Evolutionary conservation across 2,888 invertebrate genomes (phyloP), one percentile per base, ranked within the genome.

Genomic region (Drosophila austrosaltans): DNA sequence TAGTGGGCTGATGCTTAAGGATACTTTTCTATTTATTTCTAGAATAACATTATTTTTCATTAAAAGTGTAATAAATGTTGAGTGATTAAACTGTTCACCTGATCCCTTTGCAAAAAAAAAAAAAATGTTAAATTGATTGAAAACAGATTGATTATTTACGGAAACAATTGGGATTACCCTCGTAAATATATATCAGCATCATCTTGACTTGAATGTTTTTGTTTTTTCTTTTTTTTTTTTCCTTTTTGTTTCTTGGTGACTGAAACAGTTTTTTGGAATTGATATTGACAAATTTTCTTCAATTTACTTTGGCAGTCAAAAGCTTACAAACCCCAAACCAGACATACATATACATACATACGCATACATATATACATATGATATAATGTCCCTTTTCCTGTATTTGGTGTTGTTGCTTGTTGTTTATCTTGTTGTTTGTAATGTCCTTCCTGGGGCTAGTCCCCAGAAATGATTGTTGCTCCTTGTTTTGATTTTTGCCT

Each of bases 401-500:
- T 7, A n/a, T 7, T 20, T 36, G 10, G 1, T 53, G 59, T 65
- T 44, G 54, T 48, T 16, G 36, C 70, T 71, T 71, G 53, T 56
- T 63, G 53, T 60, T 66, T 59, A 53, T 60, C 66, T 68, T 60
- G 48, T 53, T 48, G 20, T 56, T 58, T 40, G 57, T 12, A 66
- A 63, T 74, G 72, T 77, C 79, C 88, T 86, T 83, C 69, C 81
- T 25, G 22, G 72, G 86, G 75, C 69, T 72, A 65, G 63, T 66
- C 44, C 64, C 57, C 48, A 67, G 63, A 69, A 64, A 48, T 25
- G 48, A 25, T 48, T 22, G 22, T 60, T 69, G 70, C 67, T 60
- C 53, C 58, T 61, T 72, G 78, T 76, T 61, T 68, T 72, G 67
- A 68, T 73, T 44, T 66, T 74, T 60, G 8, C 59, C 42, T 63